phyloP scores from a whole-genome alignment of 2,888 invertebrate genomes.

The Kuschelorhynchus macadamiae region DNA sequence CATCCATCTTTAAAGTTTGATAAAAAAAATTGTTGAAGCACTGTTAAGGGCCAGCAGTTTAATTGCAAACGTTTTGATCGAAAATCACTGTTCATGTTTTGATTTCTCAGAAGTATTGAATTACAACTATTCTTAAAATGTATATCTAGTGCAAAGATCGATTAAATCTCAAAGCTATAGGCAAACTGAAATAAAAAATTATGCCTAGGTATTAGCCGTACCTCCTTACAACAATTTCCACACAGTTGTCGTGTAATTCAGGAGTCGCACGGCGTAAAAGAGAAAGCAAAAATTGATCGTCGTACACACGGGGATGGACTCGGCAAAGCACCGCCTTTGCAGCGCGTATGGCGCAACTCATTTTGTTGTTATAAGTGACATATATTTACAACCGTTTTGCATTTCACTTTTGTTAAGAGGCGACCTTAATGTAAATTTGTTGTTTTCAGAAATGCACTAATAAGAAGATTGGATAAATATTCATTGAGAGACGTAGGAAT shows the following conservation, averaged over 20 bases:
- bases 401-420: slow-evolving; percentile 23
- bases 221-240: not conserved
- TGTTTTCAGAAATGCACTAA: not conserved
- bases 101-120: no score
- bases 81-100: no score
- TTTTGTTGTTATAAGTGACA: slow-evolving; percentile 29
- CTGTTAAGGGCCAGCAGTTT: no score
- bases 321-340: slow-evolving; percentile 25
- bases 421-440: slow-evolving; percentile 4
- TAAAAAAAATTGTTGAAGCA: no score
- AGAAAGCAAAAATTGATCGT: slow-evolving; percentile 37
- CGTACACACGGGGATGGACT: slow-evolving; percentile 30
- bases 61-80: no score
- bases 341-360: slow-evolving; percentile 30
- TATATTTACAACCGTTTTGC: slow-evolving; percentile 27
- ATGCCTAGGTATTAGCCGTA: no score
- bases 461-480: not conserved
- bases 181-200: no score
- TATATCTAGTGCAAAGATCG: not conserved
- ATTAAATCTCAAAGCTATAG: no score
- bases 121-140: no score
- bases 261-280: slow-evolving; percentile 24
- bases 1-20: no score
- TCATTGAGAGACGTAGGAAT: not conserved
- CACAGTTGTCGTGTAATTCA: slow-evolving; percentile 29